Evolutionary conservation across 2,888 invertebrate genomes (phyloP).

Genomic region (Agrochola circellaris): DNA sequence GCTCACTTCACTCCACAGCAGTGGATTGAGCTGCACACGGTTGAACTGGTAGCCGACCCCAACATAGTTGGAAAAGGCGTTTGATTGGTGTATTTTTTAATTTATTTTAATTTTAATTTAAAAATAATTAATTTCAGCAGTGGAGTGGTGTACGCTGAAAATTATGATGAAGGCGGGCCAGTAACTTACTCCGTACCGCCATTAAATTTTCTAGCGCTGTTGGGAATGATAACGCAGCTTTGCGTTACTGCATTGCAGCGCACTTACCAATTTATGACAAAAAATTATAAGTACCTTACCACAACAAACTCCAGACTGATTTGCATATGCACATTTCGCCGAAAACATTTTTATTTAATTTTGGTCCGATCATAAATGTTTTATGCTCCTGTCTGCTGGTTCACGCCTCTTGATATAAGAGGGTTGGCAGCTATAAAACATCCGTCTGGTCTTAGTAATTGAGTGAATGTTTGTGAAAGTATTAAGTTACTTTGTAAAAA

Average conservation of each 20-base stretch:
- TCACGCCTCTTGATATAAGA: constrained; percentile 30
- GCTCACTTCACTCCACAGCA: no score
- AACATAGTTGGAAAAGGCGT: no score
- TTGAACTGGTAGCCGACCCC: no score
- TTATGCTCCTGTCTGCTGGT: constrained; percentile 20
- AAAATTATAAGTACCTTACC: background rate
- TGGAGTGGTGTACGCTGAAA: no score
- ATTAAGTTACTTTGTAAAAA: background rate
- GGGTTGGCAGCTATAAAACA: constrained; percentile 27
- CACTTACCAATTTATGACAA: background rate
- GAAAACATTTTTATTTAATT: constrained; percentile 22
- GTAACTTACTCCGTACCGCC: background rate
- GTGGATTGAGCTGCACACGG: no score
- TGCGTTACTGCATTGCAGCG: no score
- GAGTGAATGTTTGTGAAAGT: constrained; percentile 13
- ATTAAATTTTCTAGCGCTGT: background rate
- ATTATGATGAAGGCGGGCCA: no score
- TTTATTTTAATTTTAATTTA: no score
- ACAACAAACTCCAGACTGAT: background rate
- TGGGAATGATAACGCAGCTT: background rate
- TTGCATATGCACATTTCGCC: background rate
- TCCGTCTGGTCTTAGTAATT: constrained; percentile 15
- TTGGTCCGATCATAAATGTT: constrained; percentile 34
- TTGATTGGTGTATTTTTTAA: no score
- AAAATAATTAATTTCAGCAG: no score